phyloP scores from a whole-genome alignment of 2,888 invertebrate species.

The Mamestra brassicae region DNA sequence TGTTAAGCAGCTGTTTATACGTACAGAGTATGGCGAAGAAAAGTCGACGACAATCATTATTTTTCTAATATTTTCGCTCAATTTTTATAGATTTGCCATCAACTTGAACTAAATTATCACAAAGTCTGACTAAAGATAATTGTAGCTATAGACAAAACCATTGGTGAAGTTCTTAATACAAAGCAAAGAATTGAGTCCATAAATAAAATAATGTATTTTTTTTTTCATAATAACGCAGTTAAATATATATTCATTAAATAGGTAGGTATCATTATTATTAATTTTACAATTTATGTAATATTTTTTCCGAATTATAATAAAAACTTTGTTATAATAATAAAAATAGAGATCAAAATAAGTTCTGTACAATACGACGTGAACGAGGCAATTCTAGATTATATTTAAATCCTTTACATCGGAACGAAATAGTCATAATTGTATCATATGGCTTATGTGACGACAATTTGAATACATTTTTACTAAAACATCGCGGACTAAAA shows the following conservation, averaged over 20 bases:
- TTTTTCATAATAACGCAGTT: constrained; percentile 39
- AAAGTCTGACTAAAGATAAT: constrained; percentile 53
- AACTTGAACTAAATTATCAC: constrained; percentile 59
- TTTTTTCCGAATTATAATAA: constrained; percentile 42
- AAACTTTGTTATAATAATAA: constrained; percentile 35
- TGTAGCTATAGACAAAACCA: constrained; percentile 30
- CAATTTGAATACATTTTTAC: constrained; percentile 12
- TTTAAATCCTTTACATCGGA: constrained; percentile 14
- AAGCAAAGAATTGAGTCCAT: constrained; percentile 41
- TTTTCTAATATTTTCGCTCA: constrained; percentile 41
- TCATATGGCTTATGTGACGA: constrained; percentile 23
- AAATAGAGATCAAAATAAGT: constrained; percentile 61
- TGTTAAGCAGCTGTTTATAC: constrained; percentile 60
- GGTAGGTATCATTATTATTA: constrained; percentile 30
- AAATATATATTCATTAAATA: constrained; percentile 27
- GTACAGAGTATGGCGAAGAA: constrained; percentile 61
- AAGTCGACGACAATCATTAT: constrained; percentile 41
- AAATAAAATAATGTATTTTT: constrained; percentile 31
- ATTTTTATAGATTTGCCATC: constrained; percentile 33
- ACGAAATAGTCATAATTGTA: constrained; percentile 10
- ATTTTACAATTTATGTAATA: constrained; percentile 25
- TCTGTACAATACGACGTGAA: constrained; percentile 51
- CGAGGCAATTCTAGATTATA: constrained; percentile 24
- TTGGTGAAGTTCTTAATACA: constrained; percentile 38
- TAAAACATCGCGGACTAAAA: background rate